Percentiles rank a stretch among this genome's conserved stretches.
Evolutionary conservation across 2,888 invertebrate species (phyloP).

Genomic region (Lasius fuliginosus): DNA sequence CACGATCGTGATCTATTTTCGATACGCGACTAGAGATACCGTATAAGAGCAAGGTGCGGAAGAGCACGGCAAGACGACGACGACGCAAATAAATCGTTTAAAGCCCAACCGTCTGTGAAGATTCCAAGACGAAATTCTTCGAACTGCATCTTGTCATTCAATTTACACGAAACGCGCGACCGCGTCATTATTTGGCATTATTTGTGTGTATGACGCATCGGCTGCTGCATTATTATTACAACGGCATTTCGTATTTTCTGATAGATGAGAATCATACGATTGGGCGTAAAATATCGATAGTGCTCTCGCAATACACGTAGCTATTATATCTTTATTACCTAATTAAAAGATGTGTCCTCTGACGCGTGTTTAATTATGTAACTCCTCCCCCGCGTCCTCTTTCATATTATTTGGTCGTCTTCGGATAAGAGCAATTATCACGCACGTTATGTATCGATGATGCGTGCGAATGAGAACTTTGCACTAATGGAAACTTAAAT

Average conservation of each 20-base stretch:
- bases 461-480: constrained; percentile 2
- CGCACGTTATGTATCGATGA: neutral
- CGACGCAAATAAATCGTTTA: neutral
- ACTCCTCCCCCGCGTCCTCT: constrained; percentile 17
- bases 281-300: neutral
- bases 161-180: neutral
- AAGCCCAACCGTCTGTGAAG: neutral
- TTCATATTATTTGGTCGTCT: constrained; percentile 11
- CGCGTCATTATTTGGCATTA: neutral
- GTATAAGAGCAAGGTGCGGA: neutral
- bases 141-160: neutral
- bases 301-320: neutral
- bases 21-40: neutral
- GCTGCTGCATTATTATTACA: neutral
- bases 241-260: neutral
- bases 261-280: neutral
- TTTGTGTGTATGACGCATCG: neutral
- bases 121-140: neutral
- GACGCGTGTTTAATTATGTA: constrained; percentile 63
- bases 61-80: neutral
- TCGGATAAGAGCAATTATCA: constrained; percentile 33
- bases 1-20: constrained; percentile 34
- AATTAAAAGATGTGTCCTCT: constrained; percentile 59
- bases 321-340: constrained; percentile 50
- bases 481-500: neutral